Conservation (phyloP, 2,797 vertebrate species). For the Hippoglossus hippoglossus region DNA sequence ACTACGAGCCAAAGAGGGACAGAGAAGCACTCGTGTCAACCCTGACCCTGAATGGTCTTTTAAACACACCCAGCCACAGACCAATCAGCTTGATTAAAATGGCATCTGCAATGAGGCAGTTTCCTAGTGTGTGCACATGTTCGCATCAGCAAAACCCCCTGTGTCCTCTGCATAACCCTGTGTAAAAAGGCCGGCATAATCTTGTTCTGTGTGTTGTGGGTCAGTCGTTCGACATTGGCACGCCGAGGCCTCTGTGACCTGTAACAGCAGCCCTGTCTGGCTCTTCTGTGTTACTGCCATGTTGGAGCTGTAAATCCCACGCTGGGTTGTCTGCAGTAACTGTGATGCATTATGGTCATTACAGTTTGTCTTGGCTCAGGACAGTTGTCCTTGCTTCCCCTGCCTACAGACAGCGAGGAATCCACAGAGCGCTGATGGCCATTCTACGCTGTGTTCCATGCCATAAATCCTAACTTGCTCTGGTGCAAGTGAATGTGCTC, state of each 20-base stretch:
- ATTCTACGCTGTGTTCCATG: slow-evolving; percentile 50
- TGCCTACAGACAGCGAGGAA: slow-evolving; percentile 15
- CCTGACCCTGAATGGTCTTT: slow-evolving; percentile 45
- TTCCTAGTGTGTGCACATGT: slow-evolving; percentile 4
- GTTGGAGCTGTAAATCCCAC: slow-evolving; percentile 19
- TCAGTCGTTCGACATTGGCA: slow-evolving; percentile 25
- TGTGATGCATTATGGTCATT: slow-evolving; percentile 65
- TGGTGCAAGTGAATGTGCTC: slow-evolving; percentile 15
- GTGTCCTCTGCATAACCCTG: slow-evolving; percentile 47
- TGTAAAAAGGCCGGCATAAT: slow-evolving; percentile 33
- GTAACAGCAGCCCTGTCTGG: slow-evolving; percentile 13
- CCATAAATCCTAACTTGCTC: slow-evolving; percentile 59
- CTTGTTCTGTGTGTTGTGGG: slow-evolving; percentile 23
- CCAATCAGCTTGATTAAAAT: slow-evolving; percentile 56
- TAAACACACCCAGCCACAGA: slow-evolving; percentile 34
- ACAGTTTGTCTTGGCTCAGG: slow-evolving; percentile 37
- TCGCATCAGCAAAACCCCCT: slow-evolving; percentile 5
- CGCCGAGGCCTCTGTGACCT: slow-evolving; percentile 19
- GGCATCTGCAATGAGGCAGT: neutral
- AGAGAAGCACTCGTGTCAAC: slow-evolving; percentile 5
- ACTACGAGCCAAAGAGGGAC: no score
- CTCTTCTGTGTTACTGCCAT: slow-evolving; percentile 9
- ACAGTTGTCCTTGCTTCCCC: slow-evolving; percentile 57
- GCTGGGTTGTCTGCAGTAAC: slow-evolving; percentile 38
- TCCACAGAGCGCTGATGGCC: slow-evolving; percentile 58